These are phyloP conservation scores for Syngnathus floridae DNA, from an alignment of 2,113 vertebrate species.

Conservation along the genomic window DNA sequence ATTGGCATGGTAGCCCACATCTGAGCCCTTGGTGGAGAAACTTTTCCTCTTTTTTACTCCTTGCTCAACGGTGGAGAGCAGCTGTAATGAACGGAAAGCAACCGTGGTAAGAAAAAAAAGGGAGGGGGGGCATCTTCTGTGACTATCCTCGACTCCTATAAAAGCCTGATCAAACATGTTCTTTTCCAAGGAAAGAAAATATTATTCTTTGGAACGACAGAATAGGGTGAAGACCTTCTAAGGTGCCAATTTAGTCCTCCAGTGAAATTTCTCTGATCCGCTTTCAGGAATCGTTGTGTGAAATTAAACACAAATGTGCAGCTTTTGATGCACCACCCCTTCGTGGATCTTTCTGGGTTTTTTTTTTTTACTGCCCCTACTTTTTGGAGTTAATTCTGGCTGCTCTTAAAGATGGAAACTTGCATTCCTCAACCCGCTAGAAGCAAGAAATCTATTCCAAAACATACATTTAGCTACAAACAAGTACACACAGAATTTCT, in stretches of 20 bases:
- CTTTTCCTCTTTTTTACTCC: neutral
- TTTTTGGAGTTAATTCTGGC: constrained; percentile 17
- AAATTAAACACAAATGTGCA: constrained; percentile 70
- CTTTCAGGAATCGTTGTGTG: constrained; percentile 45
- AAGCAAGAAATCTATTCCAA: constrained; percentile 20
- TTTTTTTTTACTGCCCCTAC: neutral
- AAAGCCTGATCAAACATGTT: constrained; percentile 59
- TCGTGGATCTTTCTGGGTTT: constrained; percentile 3
- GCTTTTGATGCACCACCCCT: constrained; percentile 46
- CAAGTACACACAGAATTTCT: constrained; percentile 26
- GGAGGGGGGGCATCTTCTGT: constrained; percentile 32
- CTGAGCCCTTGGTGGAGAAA: constrained; percentile 17
- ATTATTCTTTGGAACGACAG: constrained; percentile 46
- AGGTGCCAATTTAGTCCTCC: constrained; percentile 44
- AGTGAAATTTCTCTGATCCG: constrained; percentile 38
- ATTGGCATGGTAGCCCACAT: constrained; percentile 40
- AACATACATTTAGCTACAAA: constrained; percentile 34
- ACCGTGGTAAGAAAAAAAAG: constrained; percentile 13
- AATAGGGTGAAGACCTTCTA: constrained; percentile 14
- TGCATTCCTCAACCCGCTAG: constrained; percentile 30
- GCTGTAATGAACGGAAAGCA: constrained; percentile 15
- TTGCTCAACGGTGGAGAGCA: constrained; percentile 17
- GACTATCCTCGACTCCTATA: constrained; percentile 50
- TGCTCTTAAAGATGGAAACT: constrained; percentile 35
- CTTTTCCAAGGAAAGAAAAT: constrained; percentile 55